phyloP scores from a whole-genome alignment of 2,888 invertebrate genomes.

The Stenotaenia linearis region DNA sequence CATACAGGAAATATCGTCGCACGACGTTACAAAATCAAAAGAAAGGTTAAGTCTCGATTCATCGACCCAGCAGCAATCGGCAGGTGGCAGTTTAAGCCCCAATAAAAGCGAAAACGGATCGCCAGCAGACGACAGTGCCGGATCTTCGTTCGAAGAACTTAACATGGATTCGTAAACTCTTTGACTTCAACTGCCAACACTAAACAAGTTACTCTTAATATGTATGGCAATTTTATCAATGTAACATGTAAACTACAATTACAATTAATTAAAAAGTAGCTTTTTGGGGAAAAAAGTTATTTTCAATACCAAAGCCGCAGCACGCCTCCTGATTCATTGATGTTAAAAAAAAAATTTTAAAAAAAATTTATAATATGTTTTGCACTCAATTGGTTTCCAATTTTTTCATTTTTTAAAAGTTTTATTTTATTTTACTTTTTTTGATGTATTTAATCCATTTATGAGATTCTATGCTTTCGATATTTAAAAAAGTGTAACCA shows the following conservation, averaged over 20 bases:
- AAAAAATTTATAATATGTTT: not conserved
- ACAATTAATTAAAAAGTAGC: not conserved
- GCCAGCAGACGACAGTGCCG: conserved; percentile 38
- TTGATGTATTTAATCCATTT: not conserved
- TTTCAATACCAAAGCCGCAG: not conserved
- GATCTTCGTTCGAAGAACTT: conserved; percentile 40
- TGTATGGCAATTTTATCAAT: not conserved
- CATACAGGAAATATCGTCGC: not conserved
- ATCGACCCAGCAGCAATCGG: not conserved
- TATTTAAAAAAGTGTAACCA: not conserved
- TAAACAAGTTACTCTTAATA: not conserved
- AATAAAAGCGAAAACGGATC: conserved; percentile 28
- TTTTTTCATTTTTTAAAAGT: too few relatives aligned
- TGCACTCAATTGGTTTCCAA: too few relatives aligned
- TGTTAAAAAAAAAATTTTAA: not conserved
- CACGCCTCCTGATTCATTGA: not conserved
- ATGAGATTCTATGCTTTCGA: not conserved
- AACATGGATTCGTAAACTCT: conserved; percentile 37
- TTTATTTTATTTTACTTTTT: not conserved
- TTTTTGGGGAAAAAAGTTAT: conserved; percentile 5
- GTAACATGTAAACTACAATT: not conserved
- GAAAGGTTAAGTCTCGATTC: not conserved
- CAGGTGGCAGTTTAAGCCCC: conserved; percentile 33
- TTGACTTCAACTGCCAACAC: not conserved
- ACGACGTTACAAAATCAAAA: not conserved